Evolutionary conservation across 35 echinoderm and acorn worm species (phyloP).

Genomic region (Nesometra sesokonis): DNA sequence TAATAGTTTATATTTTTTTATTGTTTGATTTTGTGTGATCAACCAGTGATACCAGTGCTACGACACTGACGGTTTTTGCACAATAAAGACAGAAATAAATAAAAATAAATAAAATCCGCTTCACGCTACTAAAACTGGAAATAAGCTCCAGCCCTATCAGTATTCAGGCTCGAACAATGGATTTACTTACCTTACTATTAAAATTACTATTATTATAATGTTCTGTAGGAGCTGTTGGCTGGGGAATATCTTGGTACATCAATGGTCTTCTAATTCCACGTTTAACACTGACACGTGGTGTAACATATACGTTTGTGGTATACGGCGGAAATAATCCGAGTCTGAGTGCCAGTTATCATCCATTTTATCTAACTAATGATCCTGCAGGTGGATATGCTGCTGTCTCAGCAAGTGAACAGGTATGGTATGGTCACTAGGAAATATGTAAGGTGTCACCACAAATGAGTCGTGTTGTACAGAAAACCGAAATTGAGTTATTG

Average conservation of each 20-base stretch:
- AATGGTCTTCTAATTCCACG: constrained; percentile 48
- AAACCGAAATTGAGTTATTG: no score
- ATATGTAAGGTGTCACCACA: no score
- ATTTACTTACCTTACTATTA: no score
- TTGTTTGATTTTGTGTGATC: no score
- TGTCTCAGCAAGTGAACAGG: constrained; percentile 1
- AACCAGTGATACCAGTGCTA: no score
- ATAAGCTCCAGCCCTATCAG: no score
- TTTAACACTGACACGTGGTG: constrained; percentile 26
- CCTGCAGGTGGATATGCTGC: constrained; percentile 47
- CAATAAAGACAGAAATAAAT: no score
- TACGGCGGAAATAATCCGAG: constrained; percentile 29
- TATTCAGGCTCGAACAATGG: no score
- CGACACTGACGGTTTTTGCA: not conserved
- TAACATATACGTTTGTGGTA: constrained; percentile 57
- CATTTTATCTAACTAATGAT: constrained; percentile 72
- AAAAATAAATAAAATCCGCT: not conserved
- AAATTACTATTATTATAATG: not conserved
- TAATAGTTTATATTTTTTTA: not conserved
- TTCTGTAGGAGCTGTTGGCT: constrained; percentile 32
- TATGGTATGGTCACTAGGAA: no score
- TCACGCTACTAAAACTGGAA: no score
- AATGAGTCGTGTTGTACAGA: no score
- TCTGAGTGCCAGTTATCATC: constrained; percentile 34
- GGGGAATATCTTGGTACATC: constrained; percentile 70